phyloP scores from a whole-genome alignment of 2,888 invertebrate species.

The Prostheceraeus crozeri region DNA sequence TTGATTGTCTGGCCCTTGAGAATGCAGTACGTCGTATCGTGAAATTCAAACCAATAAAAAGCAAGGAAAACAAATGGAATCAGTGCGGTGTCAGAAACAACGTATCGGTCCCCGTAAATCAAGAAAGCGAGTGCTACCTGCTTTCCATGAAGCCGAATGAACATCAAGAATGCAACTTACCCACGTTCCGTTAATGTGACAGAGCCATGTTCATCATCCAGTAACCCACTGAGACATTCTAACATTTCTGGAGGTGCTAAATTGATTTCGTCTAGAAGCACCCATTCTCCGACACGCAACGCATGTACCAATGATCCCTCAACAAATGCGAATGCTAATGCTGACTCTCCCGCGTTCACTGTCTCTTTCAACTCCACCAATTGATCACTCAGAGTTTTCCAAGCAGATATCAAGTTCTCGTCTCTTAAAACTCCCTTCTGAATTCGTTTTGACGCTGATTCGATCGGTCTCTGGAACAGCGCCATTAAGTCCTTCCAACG shows the following conservation, averaged over 20 bases:
- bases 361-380: slow-evolving; percentile 68
- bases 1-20: no score
- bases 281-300: slow-evolving; percentile 80
- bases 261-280: slow-evolving; percentile 93
- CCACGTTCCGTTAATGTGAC: slow-evolving; percentile 78
- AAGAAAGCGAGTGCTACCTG: no score
- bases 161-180: no score
- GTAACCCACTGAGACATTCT: slow-evolving; percentile 79
- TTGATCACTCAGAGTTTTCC: slow-evolving; percentile 66
- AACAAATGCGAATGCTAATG: slow-evolving; percentile 65
- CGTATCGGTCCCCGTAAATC: no score
- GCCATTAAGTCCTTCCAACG: slow-evolving; percentile 68
- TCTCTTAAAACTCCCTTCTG: not conserved
- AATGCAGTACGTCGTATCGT: no score
- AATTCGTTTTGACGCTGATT: slow-evolving; percentile 62
- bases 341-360: slow-evolving; percentile 64
- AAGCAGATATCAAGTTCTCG: slow-evolving; percentile 56
- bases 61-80: no score
- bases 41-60: no score
- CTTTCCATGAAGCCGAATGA: no score
- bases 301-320: slow-evolving; percentile 79
- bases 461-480: slow-evolving; percentile 69
- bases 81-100: no score
- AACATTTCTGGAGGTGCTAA: slow-evolving; percentile 90
- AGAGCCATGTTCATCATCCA: slow-evolving; percentile 74